Percentiles rank a stretch among this genome's conserved stretches.
These are phyloP conservation scores for Rhimphoctona megacephalus DNA, from an alignment of 2,888 invertebrate species.

Conservation along the genomic window DNA sequence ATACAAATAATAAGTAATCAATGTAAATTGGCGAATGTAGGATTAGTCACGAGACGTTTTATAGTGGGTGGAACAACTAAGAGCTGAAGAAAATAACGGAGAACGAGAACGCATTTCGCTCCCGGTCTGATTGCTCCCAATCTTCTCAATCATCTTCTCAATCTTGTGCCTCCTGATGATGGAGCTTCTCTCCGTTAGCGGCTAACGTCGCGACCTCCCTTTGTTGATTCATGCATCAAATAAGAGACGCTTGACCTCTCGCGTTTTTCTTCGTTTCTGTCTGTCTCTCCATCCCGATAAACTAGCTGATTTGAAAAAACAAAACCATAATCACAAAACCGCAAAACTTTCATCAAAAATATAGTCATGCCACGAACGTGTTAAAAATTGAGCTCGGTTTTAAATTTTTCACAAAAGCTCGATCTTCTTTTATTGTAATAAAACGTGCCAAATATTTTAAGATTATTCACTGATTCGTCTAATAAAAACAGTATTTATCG, in stretches of 20 bases:
- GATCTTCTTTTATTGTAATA: background rate
- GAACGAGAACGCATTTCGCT: conserved; percentile 73
- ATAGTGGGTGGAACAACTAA: conserved; percentile 35
- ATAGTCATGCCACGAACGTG: background rate
- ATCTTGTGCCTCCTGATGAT: conserved; percentile 51
- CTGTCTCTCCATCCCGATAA: conserved; percentile 7
- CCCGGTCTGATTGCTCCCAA: conserved; percentile 73
- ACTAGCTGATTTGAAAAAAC: background rate
- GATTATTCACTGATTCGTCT: background rate
- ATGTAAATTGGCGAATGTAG: background rate
- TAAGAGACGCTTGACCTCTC: conserved; percentile 63
- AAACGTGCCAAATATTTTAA: background rate
- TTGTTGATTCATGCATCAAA: conserved; percentile 52
- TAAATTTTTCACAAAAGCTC: background rate
- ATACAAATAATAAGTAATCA: conserved; percentile 45
- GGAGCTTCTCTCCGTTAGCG: conserved; percentile 23
- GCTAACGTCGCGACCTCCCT: conserved; percentile 32
- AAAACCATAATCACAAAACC: background rate
- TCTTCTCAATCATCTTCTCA: conserved; percentile 73
- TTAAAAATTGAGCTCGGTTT: background rate
- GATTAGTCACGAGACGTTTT: conserved; percentile 38
- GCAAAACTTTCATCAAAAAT: background rate
- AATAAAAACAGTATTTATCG: background rate
- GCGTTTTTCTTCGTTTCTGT: conserved; percentile 4
- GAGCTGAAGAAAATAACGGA: conserved; percentile 51